Conservation (phyloP, 30 jellyfish, hydroid and myxozoan species). For the Aurelia coerulea region DNA sequence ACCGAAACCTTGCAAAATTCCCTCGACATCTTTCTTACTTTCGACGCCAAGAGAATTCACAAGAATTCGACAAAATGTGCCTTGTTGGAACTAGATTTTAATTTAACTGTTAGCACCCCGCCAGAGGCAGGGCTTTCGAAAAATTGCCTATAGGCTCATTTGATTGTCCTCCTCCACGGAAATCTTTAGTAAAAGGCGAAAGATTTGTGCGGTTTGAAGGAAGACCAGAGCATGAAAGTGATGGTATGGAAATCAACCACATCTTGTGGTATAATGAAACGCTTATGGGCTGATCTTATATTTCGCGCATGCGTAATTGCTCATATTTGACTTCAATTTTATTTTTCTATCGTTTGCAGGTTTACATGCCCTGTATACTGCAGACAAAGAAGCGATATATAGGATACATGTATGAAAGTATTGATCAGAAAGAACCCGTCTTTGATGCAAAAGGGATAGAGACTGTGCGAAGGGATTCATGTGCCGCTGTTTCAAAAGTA, state of each 20-base stretch:
- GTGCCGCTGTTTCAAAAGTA: constrained; percentile 97
- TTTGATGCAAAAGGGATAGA: constrained; percentile 98
- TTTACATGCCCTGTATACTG: constrained; percentile 92
- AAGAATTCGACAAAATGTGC: no score
- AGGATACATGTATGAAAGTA: constrained; percentile 95
- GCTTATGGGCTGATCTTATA: no score
- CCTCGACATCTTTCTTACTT: no score
- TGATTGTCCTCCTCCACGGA: constrained; percentile 43
- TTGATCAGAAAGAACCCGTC: constrained; percentile 87
- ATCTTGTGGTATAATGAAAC: no score
- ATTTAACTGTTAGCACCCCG: no score
- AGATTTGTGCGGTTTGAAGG: constrained; percentile 26
- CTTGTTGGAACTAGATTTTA: no score
- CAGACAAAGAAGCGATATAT: constrained; percentile 95
- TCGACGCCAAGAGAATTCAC: no score
- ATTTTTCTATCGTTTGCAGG: constrained; percentile 40
- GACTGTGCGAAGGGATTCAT: constrained; percentile 93
- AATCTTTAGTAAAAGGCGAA: constrained; percentile 46
- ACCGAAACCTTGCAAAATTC: no score
- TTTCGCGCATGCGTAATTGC: not conserved
- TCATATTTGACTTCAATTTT: not conserved
- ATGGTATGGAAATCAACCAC: no score
- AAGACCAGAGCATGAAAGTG: constrained; percentile 7
- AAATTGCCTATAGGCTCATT: constrained; percentile 44
- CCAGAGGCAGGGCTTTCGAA: constrained; percentile 26